Evolutionary conservation across 1,140 invertebrate genomes (phyloP), one percentile per base, ranked within the genome.

Genomic region (Temnothorax nylanderi): DNA sequence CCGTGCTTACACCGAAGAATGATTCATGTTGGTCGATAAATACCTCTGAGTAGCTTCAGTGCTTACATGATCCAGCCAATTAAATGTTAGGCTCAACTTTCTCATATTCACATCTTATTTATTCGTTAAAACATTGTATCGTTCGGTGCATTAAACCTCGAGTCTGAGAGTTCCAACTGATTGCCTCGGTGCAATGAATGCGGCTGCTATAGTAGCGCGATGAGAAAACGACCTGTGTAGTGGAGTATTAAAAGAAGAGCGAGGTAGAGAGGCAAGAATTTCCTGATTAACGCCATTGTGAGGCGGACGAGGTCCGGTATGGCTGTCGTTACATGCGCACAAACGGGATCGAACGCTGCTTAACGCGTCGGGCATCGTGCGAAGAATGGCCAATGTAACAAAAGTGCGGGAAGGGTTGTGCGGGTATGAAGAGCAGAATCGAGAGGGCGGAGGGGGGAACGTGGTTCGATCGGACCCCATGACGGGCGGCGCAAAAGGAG

Each of bases 261-360:
- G 51, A 32, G 34, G 47, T 37, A 32, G 65, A 41, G 37, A 21
- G 44, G 54, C 4, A 82, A 64, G 34, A 72, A 58, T 77, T 60
- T 64, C 44, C 21, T 81, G 84, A 90, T 90, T 88, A 90, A 90
- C 69, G 69, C 77, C 74, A 88, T 90, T 89, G 87, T 90, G 72
- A 81, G 44, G 41, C 37, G 51, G 37, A 69, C 41, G 51, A 41
- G 60, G 51, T 41, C 18, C 16, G 32, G 54, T 21, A 81, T 44
- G 47, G 54, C 58, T 44, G 60, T 64, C 64, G 51, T 65, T 87
- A 75, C 67, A 72, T 44, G 78, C 47, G 56, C 51, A 34, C 34
- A 72, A 84, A 80, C 51, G 76, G 51, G 85, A 51, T 51, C 64
- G 87, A 26, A 85, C 44, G 71, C 60, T 72, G 64, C 65, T 87